Conservation (phyloP, 1,140 invertebrate species). For the Pseudoatta argentina region DNA sequence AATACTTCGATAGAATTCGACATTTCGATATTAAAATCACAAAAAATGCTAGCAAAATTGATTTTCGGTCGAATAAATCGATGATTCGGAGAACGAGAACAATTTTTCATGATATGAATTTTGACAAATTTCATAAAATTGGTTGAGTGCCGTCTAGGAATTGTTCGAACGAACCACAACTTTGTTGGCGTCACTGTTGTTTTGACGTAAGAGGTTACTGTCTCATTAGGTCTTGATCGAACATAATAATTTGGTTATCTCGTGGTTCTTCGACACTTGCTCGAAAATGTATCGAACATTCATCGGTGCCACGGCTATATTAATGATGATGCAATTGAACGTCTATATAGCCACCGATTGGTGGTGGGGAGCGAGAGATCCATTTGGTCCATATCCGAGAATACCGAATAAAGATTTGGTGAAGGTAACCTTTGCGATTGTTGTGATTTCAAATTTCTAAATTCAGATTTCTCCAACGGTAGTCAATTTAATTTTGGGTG, state of each 20-base stretch:
- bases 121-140: not conserved
- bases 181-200: not conserved
- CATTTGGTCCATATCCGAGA: constrained; percentile 19
- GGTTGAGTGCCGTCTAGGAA: not conserved
- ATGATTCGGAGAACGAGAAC: not conserved
- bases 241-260: not conserved
- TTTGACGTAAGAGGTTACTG: not conserved
- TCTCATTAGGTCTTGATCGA: not conserved
- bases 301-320: not conserved
- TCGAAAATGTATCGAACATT: not conserved
- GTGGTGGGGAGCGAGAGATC: not conserved
- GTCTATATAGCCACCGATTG: not conserved
- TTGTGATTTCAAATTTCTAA: not conserved
- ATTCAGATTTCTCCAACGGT: not conserved
- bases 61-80: not conserved
- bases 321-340: not conserved
- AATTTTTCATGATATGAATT: not conserved
- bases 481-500: not conserved
- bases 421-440: constrained; percentile 34
- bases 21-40: not conserved
- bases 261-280: not conserved
- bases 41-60: not conserved
- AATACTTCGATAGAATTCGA: not conserved
- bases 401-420: constrained; percentile 19
- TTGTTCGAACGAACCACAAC: not conserved